Conservation (phyloP, 2,888 invertebrate genomes). For the Melinopterus prodromus region DNA sequence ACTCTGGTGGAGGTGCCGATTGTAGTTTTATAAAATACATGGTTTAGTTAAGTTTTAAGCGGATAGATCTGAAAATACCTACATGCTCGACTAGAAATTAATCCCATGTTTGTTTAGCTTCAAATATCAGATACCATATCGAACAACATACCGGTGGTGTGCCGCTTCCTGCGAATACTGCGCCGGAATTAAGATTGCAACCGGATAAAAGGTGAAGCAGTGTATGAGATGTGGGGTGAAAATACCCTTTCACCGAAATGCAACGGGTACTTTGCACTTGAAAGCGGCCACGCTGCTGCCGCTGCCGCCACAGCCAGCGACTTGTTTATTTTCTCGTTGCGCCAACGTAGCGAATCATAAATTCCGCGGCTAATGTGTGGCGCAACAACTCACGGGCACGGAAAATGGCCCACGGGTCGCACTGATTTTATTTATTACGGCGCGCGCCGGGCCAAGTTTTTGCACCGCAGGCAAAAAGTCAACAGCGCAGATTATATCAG, state of each 20-base stretch:
- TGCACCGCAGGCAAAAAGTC: not conserved
- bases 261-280: constrained; percentile 4
- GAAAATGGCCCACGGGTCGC: constrained; percentile 4
- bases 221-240: not conserved
- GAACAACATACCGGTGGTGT: not conserved
- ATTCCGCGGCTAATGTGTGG: not conserved
- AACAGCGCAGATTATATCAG: not conserved
- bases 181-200: not conserved
- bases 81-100: not conserved
- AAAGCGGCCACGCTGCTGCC: not conserved
- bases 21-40: no score
- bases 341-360: not conserved
- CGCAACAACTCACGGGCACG: not conserved
- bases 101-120: not conserved
- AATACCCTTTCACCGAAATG: constrained; percentile 4
- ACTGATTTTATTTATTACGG: not conserved
- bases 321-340: constrained; percentile 4
- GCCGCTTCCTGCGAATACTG: not conserved
- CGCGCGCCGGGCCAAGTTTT: not conserved
- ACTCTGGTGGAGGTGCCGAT: no score
- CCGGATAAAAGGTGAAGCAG: not conserved
- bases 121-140: not conserved
- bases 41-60: no score
- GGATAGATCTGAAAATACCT: no score
- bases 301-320: not conserved